These are phyloP conservation scores for Adineta ricciae DNA, from an alignment of 2,888 invertebrate species.

Conservation along the genomic window DNA sequence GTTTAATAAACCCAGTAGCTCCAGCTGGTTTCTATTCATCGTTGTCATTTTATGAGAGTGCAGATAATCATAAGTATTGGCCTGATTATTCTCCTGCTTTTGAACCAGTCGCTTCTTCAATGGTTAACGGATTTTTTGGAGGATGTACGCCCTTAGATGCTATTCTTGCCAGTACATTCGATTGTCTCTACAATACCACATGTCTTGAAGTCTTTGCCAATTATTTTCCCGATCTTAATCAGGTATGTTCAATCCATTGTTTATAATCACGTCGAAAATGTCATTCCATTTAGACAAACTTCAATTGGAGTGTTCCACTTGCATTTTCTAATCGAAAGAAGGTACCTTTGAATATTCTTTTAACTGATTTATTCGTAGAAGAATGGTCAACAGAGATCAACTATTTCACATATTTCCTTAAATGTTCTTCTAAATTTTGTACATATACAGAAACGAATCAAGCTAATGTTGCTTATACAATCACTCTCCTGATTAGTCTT, in stretches of 20 bases:
- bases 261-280: no score
- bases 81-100: neutral
- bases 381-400: neutral
- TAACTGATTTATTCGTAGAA: neutral
- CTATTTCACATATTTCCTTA: neutral
- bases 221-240: neutral
- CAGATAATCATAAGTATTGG: no score
- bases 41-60: no score
- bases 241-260: neutral
- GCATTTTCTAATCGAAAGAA: neutral
- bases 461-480: neutral
- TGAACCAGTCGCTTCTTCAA: neutral
- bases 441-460: neutral
- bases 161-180: neutral
- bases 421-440: neutral
- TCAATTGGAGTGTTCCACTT: neutral
- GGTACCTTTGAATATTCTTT: neutral
- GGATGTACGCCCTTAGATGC: neutral
- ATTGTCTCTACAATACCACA: neutral
- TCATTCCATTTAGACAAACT: neutral
- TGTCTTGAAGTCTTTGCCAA: neutral
- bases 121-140: neutral
- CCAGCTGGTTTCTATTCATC: neutral
- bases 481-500: neutral
- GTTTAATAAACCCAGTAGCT: neutral